Evolutionary conservation across 2,797 vertebrate species (phyloP).

Genomic region (Gallinago stenura): DNA sequence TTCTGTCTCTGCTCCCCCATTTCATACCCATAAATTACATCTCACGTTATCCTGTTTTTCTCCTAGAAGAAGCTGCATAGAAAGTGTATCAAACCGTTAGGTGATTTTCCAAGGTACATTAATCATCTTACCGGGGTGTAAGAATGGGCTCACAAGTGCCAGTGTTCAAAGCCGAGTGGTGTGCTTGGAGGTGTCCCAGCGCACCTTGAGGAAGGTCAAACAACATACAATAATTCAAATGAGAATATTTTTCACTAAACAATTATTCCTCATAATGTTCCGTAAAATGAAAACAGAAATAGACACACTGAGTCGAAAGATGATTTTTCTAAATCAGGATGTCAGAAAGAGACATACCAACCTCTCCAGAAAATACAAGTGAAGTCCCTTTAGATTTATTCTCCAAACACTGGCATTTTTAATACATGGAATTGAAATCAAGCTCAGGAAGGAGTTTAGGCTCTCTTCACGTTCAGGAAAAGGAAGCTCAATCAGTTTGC

Average conservation of each 20-base stretch:
- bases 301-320: not conserved
- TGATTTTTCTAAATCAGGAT: not conserved
- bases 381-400: not conserved
- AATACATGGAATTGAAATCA: not conserved
- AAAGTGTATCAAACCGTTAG: constrained; percentile 8
- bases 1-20: not conserved
- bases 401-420: not conserved
- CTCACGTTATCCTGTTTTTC: not conserved
- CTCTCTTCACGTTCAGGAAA: not conserved
- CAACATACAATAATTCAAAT: not conserved
- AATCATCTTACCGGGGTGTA: not conserved
- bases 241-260: constrained; percentile 5
- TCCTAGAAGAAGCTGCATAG: not conserved
- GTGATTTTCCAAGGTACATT: constrained; percentile 31
- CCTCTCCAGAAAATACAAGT: not conserved
- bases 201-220: constrained; percentile 7
- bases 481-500: not conserved
- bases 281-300: not conserved
- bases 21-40: not conserved
- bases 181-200: not conserved
- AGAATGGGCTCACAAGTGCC: constrained; percentile 1
- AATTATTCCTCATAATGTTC: not conserved
- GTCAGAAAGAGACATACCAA: not conserved
- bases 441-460: not conserved
- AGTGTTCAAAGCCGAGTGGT: not conserved